A percentile compares a stretch with the other conserved stretches of the same genome.
phyloP scores from a whole-genome alignment of 2,797 vertebrate genomes.

The Petrocephalus sullivani region DNA sequence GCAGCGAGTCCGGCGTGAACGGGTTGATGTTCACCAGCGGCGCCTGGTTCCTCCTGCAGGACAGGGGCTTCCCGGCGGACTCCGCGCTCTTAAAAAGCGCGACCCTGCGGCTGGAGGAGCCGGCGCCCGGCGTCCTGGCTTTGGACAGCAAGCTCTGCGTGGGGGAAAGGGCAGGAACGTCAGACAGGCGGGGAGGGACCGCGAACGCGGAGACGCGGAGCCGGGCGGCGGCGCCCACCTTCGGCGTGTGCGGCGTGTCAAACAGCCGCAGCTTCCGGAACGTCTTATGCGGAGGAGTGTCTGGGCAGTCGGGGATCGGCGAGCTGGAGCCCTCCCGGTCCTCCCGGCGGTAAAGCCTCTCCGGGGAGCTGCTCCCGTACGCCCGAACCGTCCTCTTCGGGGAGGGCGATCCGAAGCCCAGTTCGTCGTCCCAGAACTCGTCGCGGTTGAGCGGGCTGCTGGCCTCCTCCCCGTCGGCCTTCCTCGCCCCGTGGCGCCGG shows the following conservation, averaged over 20 bases:
- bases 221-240: constrained; percentile 57
- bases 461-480: constrained; percentile 29
- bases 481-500: neutral
- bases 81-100: constrained; percentile 83
- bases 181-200: neutral
- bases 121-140: constrained; percentile 70
- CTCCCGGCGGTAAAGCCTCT: constrained; percentile 42
- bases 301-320: constrained; percentile 77
- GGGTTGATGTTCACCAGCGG: constrained; percentile 97
- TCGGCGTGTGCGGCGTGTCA: constrained; percentile 96
- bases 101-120: constrained; percentile 73
- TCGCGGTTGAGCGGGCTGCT: constrained; percentile 39
- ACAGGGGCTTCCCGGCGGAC: constrained; percentile 61
- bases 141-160: constrained; percentile 84
- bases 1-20: constrained; percentile 90
- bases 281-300: constrained; percentile 92
- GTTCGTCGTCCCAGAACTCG: constrained; percentile 76
- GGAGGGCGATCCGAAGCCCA: constrained; percentile 73
- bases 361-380: constrained; percentile 54
- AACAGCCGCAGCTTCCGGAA: constrained; percentile 90
- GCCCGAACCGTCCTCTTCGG: constrained; percentile 57
- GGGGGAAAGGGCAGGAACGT: neutral
- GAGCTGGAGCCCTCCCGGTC: constrained; percentile 67
- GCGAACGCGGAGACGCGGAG: too few species aligned
- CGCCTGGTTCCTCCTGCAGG: constrained; percentile 69